Evolutionary conservation across 2,888 invertebrate genomes (phyloP).

Genomic region (Meiosimyza decipiens): DNA sequence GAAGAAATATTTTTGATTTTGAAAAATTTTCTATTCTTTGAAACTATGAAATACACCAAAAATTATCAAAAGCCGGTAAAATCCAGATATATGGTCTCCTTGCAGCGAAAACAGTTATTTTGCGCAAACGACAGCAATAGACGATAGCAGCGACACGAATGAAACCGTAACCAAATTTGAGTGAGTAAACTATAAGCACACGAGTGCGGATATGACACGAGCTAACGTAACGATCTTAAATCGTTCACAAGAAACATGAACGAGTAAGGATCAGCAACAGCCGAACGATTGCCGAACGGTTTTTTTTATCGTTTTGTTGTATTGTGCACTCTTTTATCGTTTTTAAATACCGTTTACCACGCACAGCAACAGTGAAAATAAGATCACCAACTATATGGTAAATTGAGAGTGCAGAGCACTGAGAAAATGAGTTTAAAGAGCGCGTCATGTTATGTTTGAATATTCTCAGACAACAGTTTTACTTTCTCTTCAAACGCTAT

Average conservation of each 20-base stretch:
- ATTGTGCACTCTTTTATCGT: background rate
- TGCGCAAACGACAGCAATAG: slow-evolving; percentile 21
- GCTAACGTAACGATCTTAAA: background rate
- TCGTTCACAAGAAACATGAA: background rate
- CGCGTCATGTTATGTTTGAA: too few species aligned
- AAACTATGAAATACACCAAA: too few species aligned
- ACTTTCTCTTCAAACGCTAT: too few species aligned
- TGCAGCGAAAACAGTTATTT: background rate
- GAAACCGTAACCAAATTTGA: background rate
- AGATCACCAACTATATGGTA: background rate
- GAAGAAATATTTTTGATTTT: too few species aligned
- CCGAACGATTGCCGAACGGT: background rate
- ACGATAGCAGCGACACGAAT: slow-evolving; percentile 19
- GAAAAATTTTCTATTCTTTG: too few species aligned
- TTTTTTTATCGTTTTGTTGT: slow-evolving; percentile 1
- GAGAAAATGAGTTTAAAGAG: too few species aligned
- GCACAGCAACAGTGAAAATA: slow-evolving; percentile 11
- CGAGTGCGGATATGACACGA: background rate
- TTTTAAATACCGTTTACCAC: background rate
- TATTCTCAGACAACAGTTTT: too few species aligned
- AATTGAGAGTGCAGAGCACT: background rate
- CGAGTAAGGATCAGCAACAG: background rate
- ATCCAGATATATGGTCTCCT: too few species aligned
- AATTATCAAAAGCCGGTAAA: too few species aligned
- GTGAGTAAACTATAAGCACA: background rate